These are phyloP conservation scores for Rhyacichthys aspro DNA, from an alignment of 2,797 vertebrate genomes.

Conservation along the genomic window DNA sequence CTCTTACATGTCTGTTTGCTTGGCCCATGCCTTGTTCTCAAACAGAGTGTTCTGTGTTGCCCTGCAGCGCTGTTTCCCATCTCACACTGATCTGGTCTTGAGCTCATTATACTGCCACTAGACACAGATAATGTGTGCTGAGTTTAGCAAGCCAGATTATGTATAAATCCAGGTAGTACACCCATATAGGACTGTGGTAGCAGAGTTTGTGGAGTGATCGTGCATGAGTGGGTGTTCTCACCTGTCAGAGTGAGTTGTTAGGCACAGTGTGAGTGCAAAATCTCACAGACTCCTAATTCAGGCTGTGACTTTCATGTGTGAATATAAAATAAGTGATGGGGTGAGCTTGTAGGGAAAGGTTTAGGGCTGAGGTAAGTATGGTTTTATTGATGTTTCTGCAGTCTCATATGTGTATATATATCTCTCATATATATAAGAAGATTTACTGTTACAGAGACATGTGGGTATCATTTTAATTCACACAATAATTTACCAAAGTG, in stretches of 20 bases:
- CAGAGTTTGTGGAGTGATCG: conserved; percentile 48
- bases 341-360: conserved; percentile 27
- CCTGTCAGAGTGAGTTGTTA: conserved; percentile 74
- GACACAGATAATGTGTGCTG: conserved; percentile 43
- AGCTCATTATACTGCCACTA: conserved; percentile 62
- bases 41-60: conserved; percentile 65
- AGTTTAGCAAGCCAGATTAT: conserved; percentile 35
- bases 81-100: conserved; percentile 41
- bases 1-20: conserved; percentile 77
- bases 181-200: conserved; percentile 8
- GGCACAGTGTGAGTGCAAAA: conserved; percentile 73
- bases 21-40: conserved; percentile 70
- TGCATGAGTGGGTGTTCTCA: conserved; percentile 72
- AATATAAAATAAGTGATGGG: conserved; percentile 59
- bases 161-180: conserved; percentile 26
- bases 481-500: conserved; percentile 20
- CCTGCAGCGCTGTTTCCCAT: conserved; percentile 64
- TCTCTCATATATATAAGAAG: conserved; percentile 24
- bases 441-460: conserved; percentile 37
- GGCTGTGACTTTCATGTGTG: conserved; percentile 76
- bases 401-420: conserved; percentile 38
- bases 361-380: conserved; percentile 24
- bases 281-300: conserved; percentile 72
- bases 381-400: conserved; percentile 43
- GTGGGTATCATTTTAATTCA: conserved; percentile 26